Percentiles rank a stretch among this genome's conserved stretches.
These are phyloP conservation scores for Theonella swinhoei DNA, from an alignment of 37 sponge, comb jelly and placozoan genomes.

Conservation along the genomic window DNA sequence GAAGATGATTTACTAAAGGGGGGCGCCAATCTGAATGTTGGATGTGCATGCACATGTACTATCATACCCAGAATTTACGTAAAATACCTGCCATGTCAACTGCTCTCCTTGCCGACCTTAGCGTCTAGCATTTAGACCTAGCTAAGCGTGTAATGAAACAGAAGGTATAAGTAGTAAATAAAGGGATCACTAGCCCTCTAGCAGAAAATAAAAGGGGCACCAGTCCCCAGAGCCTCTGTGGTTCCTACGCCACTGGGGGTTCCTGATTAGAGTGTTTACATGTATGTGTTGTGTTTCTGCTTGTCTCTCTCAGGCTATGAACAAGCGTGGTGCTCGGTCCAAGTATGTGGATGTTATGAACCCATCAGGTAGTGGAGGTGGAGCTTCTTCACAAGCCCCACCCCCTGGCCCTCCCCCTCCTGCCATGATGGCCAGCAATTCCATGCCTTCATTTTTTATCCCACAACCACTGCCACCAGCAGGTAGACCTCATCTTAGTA, in stretches of 20 bases:
- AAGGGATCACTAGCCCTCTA: too few species aligned
- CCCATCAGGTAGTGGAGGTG: conserved; percentile 9
- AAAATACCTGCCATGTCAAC: not conserved
- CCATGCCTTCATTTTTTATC: conserved; percentile 49
- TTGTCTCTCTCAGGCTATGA: conserved; percentile 8
- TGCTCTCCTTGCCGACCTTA: not conserved
- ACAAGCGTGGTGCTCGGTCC: conserved; percentile 42
- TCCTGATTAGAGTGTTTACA: too few species aligned
- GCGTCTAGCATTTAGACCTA: not conserved
- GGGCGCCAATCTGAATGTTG: too few species aligned
- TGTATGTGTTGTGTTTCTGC: not conserved
- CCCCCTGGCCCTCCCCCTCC: conserved; percentile 30
- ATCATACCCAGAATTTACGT: not conserved
- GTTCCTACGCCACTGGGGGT: too few species aligned
- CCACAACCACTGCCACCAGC: conserved; percentile 23
- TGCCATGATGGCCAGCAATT: not conserved
- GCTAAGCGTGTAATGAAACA: too few species aligned
- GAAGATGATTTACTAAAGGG: too few species aligned
- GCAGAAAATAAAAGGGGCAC: too few species aligned
- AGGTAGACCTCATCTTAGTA: too few species aligned
- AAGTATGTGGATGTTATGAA: conserved; percentile 79
- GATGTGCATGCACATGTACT: not conserved
- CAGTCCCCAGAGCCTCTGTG: too few species aligned
- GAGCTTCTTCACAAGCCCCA: conserved; percentile 10
- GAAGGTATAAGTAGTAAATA: too few species aligned